Evolutionary conservation across 1,140 invertebrate species (phyloP), one percentile per base, ranked within the genome.

Genomic region (Dinothrombium tinctorium): DNA sequence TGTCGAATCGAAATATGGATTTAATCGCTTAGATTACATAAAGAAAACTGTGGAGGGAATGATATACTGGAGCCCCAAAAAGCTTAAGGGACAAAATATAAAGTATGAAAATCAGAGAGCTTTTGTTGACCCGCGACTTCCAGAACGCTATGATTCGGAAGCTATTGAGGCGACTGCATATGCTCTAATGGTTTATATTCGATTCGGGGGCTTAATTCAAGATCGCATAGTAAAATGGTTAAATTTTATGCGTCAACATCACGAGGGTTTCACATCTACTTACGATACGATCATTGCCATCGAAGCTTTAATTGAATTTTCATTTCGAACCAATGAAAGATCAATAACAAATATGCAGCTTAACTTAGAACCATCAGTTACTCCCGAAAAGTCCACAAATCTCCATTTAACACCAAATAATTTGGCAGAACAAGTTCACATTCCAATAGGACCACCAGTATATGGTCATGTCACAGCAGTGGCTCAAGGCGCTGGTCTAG

Each of bases 261-360:
- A 66, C 47, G 61, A 58, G 37, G 68, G 61, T 12, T 69, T 70
- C 51, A 59, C 69, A 26, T 66, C 67, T 5, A 65, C 65, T 14
- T 45, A 69, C 67, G 69, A 72, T 49, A 67, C 68, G 0, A 50
- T 68, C 37, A 53, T 66, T 12, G 68, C 68, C 4, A 56, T 69
- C 47, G 61, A 71, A 54, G 69, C 69, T 2, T 50, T 72, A 42
- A 65, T 60, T 4, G 61, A 66, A 44, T 71, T 63, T 51, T 63
- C 69, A 0, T 64, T 65, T 49, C 50, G 65, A 29, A 64, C 69
- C 14, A 53, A 67, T 22, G 56, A 70, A 20, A 51, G 68, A 17
- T 68, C 67, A 36, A 60, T 69, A 26, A 71, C 68, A 33, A 56
- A 67, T 28, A 59, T 72, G 51, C 51, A 55, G 31, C 49, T 71